Conservation (phyloP, 2,888 invertebrate species). For the Coleophora flavipennella region DNA sequence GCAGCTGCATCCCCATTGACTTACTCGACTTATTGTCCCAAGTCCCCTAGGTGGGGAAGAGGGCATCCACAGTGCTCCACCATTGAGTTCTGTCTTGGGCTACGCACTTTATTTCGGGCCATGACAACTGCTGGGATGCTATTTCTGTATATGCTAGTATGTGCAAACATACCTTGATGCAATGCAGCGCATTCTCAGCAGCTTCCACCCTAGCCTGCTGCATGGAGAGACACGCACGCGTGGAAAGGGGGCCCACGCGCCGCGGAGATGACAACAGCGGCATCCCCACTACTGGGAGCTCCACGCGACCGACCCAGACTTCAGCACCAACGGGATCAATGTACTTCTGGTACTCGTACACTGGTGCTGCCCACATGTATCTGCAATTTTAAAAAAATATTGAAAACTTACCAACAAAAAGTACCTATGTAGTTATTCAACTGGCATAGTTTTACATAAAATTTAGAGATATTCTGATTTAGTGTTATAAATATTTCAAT, state of each 20-base stretch:
- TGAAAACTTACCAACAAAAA: neutral
- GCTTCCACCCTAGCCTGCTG: constrained; percentile 49
- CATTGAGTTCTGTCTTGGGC: no score
- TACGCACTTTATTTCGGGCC: neutral
- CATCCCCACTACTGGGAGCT: constrained; percentile 43
- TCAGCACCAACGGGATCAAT: constrained; percentile 30
- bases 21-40: neutral
- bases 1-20: neutral
- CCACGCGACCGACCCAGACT: constrained; percentile 42
- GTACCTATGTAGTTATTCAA: no score
- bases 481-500: no score
- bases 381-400: constrained; percentile 25
- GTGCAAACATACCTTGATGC: constrained; percentile 35
- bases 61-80: no score
- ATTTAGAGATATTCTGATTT: no score
- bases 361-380: constrained; percentile 48
- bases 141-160: neutral
- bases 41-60: no score
- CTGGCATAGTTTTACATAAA: no score
- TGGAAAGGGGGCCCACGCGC: constrained; percentile 39
- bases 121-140: neutral
- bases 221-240: constrained; percentile 33
- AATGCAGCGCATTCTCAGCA: constrained; percentile 41
- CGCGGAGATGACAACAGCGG: constrained; percentile 35
- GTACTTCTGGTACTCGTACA: constrained; percentile 45